Evolutionary conservation across 2,888 invertebrate genomes (phyloP), one percentile per base, ranked within the genome.

Genomic region (Argyresthia goedartella): DNA sequence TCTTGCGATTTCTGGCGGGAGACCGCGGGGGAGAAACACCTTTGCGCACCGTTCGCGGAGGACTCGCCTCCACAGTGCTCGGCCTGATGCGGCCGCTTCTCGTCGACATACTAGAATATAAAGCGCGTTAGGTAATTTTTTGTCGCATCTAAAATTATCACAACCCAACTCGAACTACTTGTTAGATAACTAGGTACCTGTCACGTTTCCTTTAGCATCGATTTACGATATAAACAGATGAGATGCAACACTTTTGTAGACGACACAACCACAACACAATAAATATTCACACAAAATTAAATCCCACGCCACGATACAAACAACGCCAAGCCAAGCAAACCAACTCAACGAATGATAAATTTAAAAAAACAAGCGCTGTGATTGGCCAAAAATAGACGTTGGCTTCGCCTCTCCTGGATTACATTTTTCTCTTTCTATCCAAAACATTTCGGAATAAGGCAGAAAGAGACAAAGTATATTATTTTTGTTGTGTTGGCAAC

Each of bases 1-100:
- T 75, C 74, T 80, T 82, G 50, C 78, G 69, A 33, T 64, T 66
- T 70, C 85, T 76, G 57, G 76, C 81, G 65, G 87, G 85, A 67
- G 87, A 86, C 52, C 86, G 73, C 54, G 79, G 69, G 36, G 85
- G 85, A 11, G 84, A 84, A 36, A 73, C 62, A 52, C 76, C 71
- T 69, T 77, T 81, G 33, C 79, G 71, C 56, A 25, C 25, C 8
- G 70, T 71, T 41, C 73, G 67, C 15, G 79, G 69, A 44, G 86
- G 81, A 69, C 79, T 84, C 39, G 67, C 63, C 41, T 81, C 81
- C 44, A 67, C 62, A 52, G 67, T 61, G 64, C 71, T 76, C 39
- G 73, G 60, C 65, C 81, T 71, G 44, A 73, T 62, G 56, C 76
- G 68, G 60, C 77, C 79, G 58, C 84, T 84, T 73, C 82, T 78